These are phyloP conservation scores for Alectura lathami DNA, from an alignment of 2,113 vertebrate genomes.

Conservation along the genomic window DNA sequence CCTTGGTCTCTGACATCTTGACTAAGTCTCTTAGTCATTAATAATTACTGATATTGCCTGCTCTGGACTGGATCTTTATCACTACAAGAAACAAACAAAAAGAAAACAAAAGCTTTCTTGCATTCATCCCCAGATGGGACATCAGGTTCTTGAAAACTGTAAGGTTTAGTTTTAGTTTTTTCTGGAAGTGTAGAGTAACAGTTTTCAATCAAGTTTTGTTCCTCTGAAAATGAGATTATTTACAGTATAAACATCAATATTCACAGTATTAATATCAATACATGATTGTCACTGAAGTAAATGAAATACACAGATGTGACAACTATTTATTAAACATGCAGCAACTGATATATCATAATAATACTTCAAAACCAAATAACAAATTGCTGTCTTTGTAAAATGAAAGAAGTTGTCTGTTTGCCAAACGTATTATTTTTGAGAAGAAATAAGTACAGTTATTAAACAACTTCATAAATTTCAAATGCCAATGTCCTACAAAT, in stretches of 20 bases:
- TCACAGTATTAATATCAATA: neutral
- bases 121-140: neutral
- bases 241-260: neutral
- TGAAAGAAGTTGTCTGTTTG: neutral
- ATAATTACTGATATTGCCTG: neutral
- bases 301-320: neutral
- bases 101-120: neutral
- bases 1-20: neutral
- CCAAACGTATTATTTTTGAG: neutral
- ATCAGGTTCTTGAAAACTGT: neutral
- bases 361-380: neutral
- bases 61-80: neutral
- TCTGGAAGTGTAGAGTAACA: neutral
- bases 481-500: neutral
- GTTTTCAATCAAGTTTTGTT: neutral
- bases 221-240: neutral
- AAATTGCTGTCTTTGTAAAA: neutral
- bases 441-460: neutral
- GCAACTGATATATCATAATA: neutral
- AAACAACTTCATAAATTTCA: neutral
- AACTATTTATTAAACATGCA: neutral
- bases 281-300: neutral
- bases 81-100: neutral
- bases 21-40: neutral
- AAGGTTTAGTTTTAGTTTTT: too few relatives aligned